Conservation (phyloP, 2,797 vertebrate genomes). For the Macropus fuliginosus region DNA sequence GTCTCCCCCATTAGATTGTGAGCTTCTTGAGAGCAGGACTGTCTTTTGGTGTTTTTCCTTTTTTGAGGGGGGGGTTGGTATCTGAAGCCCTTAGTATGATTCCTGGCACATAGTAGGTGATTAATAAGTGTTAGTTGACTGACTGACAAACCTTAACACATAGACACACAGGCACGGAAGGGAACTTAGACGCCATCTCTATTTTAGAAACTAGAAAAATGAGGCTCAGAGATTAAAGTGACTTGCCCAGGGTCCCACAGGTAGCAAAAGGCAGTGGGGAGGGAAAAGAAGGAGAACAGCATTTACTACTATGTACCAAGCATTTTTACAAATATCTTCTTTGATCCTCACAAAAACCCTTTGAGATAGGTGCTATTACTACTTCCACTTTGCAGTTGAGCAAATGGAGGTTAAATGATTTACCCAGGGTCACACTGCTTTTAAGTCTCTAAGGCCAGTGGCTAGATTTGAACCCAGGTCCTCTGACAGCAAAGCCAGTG, state of each 20-base stretch:
- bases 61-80: not conserved
- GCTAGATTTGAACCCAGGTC: not conserved
- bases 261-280: not conserved
- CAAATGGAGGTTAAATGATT: not conserved
- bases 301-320: not conserved
- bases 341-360: not conserved
- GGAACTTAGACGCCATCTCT: not conserved
- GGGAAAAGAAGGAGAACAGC: not conserved
- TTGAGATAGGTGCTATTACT: not conserved
- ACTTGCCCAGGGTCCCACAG: not conserved
- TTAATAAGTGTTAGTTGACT: not conserved
- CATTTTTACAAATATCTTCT: not conserved
- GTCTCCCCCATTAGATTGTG: not conserved
- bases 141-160: not conserved
- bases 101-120: not conserved
- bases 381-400: not conserved
- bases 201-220: not conserved
- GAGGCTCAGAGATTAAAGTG: not conserved
- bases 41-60: not conserved
- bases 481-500: not conserved
- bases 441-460: not conserved
- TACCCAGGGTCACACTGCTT: not conserved
- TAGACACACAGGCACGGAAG: not conserved
- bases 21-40: not conserved
- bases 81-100: not conserved